A percentile compares a stretch with the other conserved stretches of the same genome.
Evolutionary conservation across 2,113 vertebrate genomes (phyloP).

Genomic region (Charadrius vociferus): DNA sequence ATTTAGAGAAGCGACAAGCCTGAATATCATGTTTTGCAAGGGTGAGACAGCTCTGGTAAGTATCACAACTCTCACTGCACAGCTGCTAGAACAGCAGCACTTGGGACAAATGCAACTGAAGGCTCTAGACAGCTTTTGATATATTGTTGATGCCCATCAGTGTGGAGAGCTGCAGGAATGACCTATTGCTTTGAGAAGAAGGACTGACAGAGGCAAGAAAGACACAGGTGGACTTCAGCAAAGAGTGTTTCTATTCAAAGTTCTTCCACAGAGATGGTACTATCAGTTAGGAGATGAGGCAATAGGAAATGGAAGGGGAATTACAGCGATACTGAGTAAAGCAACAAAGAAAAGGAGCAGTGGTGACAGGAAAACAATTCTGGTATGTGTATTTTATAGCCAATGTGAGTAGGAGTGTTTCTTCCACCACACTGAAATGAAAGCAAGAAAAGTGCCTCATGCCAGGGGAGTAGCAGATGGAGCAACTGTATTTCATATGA

Average conservation of each 20-base stretch:
- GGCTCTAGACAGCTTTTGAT: neutral
- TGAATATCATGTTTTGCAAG: fast-evolving
- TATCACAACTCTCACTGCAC: neutral
- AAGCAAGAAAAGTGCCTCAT: neutral
- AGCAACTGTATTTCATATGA: neutral
- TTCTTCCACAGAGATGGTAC: neutral
- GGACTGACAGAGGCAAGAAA: neutral
- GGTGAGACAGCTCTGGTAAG: neutral
- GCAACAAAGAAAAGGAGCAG: neutral
- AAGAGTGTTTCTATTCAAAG: neutral
- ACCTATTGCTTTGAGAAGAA: neutral
- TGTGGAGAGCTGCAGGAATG: neutral
- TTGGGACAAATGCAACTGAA: neutral
- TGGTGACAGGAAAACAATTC: neutral
- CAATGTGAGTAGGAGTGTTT: constrained; percentile 18
- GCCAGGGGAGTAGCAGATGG: constrained; percentile 9
- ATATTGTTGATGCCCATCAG: neutral
- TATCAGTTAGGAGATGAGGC: neutral
- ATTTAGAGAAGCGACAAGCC: neutral
- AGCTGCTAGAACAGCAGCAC: neutral
- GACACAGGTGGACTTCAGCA: neutral
- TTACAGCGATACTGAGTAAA: neutral
- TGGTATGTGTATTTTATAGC: neutral
- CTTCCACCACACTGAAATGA: neutral
- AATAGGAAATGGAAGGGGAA: neutral